Percentiles rank a stretch among this genome's conserved stretches.
Evolutionary conservation across 2,888 invertebrate species (phyloP).

Genomic region (Thalpophila matura): DNA sequence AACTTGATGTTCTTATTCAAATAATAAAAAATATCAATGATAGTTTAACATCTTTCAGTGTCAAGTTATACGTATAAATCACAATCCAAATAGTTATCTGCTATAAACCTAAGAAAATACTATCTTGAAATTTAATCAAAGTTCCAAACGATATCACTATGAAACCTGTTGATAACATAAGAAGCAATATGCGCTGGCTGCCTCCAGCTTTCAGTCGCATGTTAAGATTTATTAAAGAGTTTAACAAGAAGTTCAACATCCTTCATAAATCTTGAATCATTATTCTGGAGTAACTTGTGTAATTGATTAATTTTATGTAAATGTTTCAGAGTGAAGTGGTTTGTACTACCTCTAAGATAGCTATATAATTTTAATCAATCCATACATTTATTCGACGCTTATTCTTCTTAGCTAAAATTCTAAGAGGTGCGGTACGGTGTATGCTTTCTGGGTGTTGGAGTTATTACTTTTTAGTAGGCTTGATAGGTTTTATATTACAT

Average conservation of each 20-base stretch:
- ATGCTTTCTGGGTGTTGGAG: too few species aligned
- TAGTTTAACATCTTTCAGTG: too few species aligned
- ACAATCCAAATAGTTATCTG: not conserved
- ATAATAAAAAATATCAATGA: too few species aligned
- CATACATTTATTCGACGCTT: not conserved
- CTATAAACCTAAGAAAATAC: not conserved
- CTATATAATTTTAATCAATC: not conserved
- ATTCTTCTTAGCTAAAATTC: not conserved
- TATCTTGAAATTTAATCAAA: slow-evolving; percentile 13
- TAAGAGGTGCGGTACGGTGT: too few species aligned
- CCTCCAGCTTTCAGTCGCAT: slow-evolving; percentile 10
- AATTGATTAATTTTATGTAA: slow-evolving; percentile 26
- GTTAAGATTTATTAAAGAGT: too few species aligned
- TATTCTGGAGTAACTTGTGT: slow-evolving; percentile 12
- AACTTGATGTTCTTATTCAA: too few species aligned
- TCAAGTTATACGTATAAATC: not conserved
- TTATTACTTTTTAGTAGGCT: too few species aligned
- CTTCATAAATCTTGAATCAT: slow-evolving; percentile 25
- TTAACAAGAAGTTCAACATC: slow-evolving; percentile 20
- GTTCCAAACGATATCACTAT: slow-evolving; percentile 5
- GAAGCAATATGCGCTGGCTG: slow-evolving; percentile 10
- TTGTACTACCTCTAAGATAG: not conserved
- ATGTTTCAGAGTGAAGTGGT: slow-evolving; percentile 10
- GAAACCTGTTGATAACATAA: slow-evolving; percentile 20
- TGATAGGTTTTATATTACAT: too few species aligned